Evolutionary conservation across 1,140 invertebrate species (phyloP).

Genomic region (Calliopsis andreniformis): DNA sequence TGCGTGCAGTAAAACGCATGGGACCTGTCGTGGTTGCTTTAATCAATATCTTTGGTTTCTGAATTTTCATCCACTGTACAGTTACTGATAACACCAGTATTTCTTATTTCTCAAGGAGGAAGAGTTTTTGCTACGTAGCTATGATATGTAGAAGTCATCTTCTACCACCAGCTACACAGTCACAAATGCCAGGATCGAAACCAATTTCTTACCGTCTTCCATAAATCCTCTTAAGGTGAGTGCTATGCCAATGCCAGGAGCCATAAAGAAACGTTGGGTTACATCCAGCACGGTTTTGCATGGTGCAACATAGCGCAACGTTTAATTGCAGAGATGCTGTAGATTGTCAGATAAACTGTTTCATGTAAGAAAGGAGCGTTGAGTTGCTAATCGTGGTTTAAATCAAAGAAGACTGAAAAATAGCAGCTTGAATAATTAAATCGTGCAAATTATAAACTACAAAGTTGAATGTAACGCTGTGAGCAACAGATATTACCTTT

Average conservation of each 20-base stretch:
- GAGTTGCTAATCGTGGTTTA: slow-evolving; percentile 6
- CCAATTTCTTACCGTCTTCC: not conserved
- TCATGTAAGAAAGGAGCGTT: not conserved
- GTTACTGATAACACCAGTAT: too few species aligned
- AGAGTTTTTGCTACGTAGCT: too few species aligned
- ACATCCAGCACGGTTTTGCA: not conserved
- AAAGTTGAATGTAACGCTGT: too few species aligned
- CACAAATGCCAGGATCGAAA: not conserved
- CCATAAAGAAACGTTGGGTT: not conserved
- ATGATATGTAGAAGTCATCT: too few species aligned
- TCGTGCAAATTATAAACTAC: too few species aligned
- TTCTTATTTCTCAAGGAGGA: too few species aligned
- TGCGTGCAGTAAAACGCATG: not conserved
- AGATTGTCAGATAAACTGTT: not conserved
- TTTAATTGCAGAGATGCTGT: not conserved
- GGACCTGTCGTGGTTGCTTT: too few species aligned
- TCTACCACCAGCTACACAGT: too few species aligned
- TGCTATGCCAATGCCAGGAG: slow-evolving; percentile 11
- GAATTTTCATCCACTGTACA: too few species aligned
- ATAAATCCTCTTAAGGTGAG: slow-evolving; percentile 10
- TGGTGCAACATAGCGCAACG: slow-evolving; percentile 15
- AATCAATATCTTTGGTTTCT: too few species aligned
- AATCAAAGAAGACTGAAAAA: not conserved
- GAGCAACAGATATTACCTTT: too few species aligned
- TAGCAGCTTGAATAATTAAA: not conserved